Percentiles rank a stretch among this genome's conserved stretches.
phyloP scores from a whole-genome alignment of 2,797 vertebrate species.

The Cynodonichthys magdalenae region DNA sequence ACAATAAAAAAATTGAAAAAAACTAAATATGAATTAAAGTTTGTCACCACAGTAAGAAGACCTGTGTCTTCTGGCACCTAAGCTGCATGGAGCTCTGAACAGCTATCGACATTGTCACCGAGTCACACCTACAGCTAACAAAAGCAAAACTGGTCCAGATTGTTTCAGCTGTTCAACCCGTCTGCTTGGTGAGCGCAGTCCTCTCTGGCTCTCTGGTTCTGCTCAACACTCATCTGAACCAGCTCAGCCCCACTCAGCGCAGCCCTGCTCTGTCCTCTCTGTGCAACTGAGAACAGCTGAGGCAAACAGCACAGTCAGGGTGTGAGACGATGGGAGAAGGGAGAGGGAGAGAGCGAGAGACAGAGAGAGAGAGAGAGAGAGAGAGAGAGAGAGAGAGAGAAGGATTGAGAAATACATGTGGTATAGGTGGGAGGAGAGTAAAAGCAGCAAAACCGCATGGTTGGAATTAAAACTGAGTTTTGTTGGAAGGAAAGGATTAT shows the following conservation, averaged over 20 bases:
- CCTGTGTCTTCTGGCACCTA: slow-evolving; percentile 30
- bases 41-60: slow-evolving; percentile 23
- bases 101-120: slow-evolving; percentile 39
- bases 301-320: slow-evolving; percentile 68
- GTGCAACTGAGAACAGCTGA: slow-evolving; percentile 80
- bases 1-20: neutral
- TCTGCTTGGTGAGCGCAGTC: slow-evolving; percentile 48
- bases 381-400: slow-evolving; percentile 43
- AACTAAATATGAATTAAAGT: slow-evolving; percentile 5
- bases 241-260: slow-evolving; percentile 64
- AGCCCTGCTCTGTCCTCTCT: slow-evolving; percentile 74
- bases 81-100: slow-evolving; percentile 47
- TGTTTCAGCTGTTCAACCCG: slow-evolving; percentile 69
- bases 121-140: slow-evolving; percentile 67
- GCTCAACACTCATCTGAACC: slow-evolving; percentile 57
- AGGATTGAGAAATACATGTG: slow-evolving; percentile 46
- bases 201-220: slow-evolving; percentile 44
- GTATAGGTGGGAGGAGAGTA: slow-evolving; percentile 67
- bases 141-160: slow-evolving; percentile 72
- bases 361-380: slow-evolving; percentile 29
- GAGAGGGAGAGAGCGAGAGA: slow-evolving; percentile 38
- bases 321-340: slow-evolving; percentile 39
- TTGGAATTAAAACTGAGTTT: slow-evolving; percentile 62
- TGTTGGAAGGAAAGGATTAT: slow-evolving; percentile 47
- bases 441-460: slow-evolving; percentile 53